Evolutionary conservation across 2,113 vertebrate genomes (phyloP).

Genomic region (Eudorcas thomsonii): DNA sequence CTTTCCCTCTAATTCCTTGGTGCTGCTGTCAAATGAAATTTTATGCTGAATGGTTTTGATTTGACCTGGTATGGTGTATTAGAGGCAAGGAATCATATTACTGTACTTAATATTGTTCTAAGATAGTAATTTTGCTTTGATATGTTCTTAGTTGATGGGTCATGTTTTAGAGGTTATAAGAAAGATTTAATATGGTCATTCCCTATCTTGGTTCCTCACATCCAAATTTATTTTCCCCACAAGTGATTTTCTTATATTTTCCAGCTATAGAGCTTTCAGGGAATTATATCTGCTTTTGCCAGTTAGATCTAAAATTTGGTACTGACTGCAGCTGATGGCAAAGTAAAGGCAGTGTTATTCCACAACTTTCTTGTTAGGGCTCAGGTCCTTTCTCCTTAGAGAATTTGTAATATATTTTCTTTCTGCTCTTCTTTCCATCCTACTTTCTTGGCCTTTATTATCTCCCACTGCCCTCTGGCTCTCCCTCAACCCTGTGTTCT

Average conservation of each 20-base stretch:
- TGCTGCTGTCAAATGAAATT: background rate
- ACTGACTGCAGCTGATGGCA: background rate
- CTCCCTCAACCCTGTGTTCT: background rate
- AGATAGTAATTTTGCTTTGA: background rate
- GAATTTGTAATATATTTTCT: background rate
- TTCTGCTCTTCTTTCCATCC: background rate
- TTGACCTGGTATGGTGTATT: background rate
- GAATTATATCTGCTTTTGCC: background rate
- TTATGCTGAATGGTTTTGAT: background rate
- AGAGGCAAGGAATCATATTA: background rate
- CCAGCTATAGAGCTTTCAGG: background rate
- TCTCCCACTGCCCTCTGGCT: background rate
- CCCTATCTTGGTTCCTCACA: background rate
- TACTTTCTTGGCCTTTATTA: background rate
- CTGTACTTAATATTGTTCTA: background rate
- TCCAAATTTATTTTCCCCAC: background rate
- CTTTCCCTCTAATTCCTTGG: background rate
- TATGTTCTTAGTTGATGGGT: background rate
- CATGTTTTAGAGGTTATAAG: background rate
- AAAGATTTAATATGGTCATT: background rate
- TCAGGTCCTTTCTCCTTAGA: background rate
- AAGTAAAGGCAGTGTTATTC: background rate
- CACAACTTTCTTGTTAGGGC: background rate
- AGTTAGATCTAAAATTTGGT: background rate
- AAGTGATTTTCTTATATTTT: background rate